Evolutionary conservation across 2,797 vertebrate genomes (phyloP).

Genomic region (Cichlasoma orientale): DNA sequence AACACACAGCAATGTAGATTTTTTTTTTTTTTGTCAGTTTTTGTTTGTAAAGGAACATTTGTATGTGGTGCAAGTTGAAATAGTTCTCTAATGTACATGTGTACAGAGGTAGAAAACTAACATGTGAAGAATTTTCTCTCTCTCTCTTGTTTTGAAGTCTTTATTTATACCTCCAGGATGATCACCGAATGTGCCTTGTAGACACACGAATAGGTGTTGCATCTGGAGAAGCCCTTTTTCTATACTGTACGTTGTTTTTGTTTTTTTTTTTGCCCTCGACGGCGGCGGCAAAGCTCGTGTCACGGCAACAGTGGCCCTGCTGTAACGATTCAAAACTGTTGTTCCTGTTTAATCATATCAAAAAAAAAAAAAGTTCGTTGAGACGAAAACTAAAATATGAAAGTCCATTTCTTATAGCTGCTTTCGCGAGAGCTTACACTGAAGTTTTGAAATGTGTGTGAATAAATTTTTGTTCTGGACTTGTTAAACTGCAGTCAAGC

Average conservation of each 20-base stretch:
- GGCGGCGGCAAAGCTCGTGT: conserved; percentile 44
- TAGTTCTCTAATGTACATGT: conserved; percentile 67
- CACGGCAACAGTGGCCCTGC: conserved; percentile 25
- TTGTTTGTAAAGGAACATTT: conserved; percentile 47
- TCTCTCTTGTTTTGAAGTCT: conserved; percentile 63
- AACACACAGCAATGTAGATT: conserved; percentile 69
- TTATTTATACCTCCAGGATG: conserved; percentile 81
- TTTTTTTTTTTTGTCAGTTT: conserved; percentile 17
- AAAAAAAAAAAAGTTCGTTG: conserved; percentile 28
- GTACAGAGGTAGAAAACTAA: conserved; percentile 71
- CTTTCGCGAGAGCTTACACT: conserved; percentile 66
- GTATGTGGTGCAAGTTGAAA: conserved; percentile 51
- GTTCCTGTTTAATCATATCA: conserved; percentile 50
- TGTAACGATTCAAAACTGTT: conserved; percentile 23
- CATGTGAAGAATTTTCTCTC: conserved; percentile 52
- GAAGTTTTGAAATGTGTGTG: conserved; percentile 58
- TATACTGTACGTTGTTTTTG: conserved; percentile 26
- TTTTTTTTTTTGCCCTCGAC: conserved; percentile 34
- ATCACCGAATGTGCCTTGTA: conserved; percentile 81
- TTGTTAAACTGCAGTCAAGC: conserved; percentile 63
- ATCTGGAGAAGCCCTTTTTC: conserved; percentile 73
- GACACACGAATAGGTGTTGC: conserved; percentile 75
- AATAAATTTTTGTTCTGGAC: conserved; percentile 58
- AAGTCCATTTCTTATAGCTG: conserved; percentile 61
- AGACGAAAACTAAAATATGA: conserved; percentile 39